Conservation (phyloP, 2,113 vertebrate species). For the Microcebus lehilahytsara region DNA sequence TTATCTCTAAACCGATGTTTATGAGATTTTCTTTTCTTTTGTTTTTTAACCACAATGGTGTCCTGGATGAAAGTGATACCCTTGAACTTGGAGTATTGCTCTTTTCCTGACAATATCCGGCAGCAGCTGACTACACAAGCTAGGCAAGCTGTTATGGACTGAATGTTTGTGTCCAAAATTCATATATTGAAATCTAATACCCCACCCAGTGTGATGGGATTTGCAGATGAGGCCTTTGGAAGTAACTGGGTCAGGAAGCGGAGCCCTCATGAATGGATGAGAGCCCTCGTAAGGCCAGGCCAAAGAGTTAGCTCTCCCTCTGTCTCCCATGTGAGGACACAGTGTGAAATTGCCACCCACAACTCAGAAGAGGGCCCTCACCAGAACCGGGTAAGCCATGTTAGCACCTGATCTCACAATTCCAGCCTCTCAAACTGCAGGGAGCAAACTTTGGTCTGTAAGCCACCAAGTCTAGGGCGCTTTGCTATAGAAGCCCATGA, state of each 20-base stretch:
- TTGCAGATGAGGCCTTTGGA: neutral
- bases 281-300: neutral
- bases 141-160: neutral
- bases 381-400: neutral
- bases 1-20: neutral
- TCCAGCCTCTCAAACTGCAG: too few relatives aligned
- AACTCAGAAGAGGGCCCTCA: neutral
- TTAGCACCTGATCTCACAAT: fast-evolving
- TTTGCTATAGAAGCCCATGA: neutral
- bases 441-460: neutral
- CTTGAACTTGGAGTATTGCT: fast-evolving
- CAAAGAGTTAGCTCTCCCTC: too few relatives aligned
- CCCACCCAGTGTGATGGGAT: too few relatives aligned
- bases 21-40: neutral
- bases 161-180: neutral
- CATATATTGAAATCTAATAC: neutral
- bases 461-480: too few relatives aligned
- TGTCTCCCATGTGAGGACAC: too few relatives aligned
- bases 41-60: neutral
- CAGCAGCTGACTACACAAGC: neutral
- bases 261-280: neutral
- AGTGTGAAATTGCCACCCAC: fast-evolving
- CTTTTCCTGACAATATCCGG: neutral
- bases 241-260: neutral
- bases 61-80: neutral